phyloP scores from a whole-genome alignment of 2,113 vertebrate species.

The Callorhinus ursinus region DNA sequence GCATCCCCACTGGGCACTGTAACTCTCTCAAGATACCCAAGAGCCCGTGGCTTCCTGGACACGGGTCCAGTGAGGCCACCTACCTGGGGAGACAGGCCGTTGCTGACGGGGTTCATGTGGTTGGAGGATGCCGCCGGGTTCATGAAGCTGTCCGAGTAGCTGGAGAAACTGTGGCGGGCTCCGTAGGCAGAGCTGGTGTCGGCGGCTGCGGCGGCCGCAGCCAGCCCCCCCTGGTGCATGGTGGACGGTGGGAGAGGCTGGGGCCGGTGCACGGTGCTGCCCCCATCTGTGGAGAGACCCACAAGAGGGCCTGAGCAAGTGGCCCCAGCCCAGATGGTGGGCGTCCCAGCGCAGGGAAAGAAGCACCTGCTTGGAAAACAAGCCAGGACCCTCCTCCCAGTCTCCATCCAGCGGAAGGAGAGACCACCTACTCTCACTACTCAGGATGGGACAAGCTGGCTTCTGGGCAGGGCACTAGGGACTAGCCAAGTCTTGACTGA shows the following conservation, averaged over 20 bases:
- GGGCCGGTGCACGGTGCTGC: constrained; percentile 96
- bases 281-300: constrained; percentile 88
- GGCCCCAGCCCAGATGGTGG: not conserved
- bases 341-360: not conserved
- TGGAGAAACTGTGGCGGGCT: constrained; percentile 97
- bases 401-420: not conserved
- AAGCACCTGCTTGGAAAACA: not conserved
- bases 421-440: not conserved
- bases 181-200: constrained; percentile 95
- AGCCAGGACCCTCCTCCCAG: not conserved
- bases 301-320: not conserved
- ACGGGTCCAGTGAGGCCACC: not conserved
- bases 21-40: not conserved
- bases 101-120: constrained; percentile 98
- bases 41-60: not conserved
- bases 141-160: constrained; percentile 99
- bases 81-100: constrained; percentile 98
- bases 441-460: not conserved
- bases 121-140: constrained; percentile 94
- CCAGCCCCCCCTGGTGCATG: constrained; percentile 98
- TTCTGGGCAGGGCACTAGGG: not conserved
- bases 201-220: constrained; percentile 75
- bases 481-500: not conserved
- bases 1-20: fast-evolving
- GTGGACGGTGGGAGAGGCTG: constrained; percentile 98